Evolutionary conservation across 2,113 vertebrate species (phyloP), one percentile per base, ranked within the genome.

Genomic region (Notarius lentiginosus): DNA sequence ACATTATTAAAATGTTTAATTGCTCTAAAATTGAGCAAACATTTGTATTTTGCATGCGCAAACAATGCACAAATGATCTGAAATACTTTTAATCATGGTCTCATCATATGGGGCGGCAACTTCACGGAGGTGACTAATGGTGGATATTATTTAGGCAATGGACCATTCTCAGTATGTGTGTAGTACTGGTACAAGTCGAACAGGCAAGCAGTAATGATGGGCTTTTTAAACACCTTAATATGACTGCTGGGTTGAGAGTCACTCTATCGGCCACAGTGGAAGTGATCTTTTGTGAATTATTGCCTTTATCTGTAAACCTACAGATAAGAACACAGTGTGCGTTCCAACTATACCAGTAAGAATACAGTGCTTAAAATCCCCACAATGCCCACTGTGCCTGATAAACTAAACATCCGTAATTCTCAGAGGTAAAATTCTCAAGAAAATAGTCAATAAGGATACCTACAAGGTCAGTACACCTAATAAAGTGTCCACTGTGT

Each of bases 401-500:
- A 47, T 49, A 15, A n/a, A 76, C 4, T 53, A 77, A 15, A 15
- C 0, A 55, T 12, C 49, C 24, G 15, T 9, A 27, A 55, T 51
- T 77, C 20, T 76, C 20, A 51, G 49, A 51, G 47, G 0, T 51
- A 77, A 49, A 8, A 51, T 47, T 34, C 1, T 0, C 47, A 17
- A 72, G 17, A 72, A 47, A 72, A n/a, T 51, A 2, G 22, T 24
- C 22, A 77, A 55, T 17, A 55, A 77, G 14, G 5, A 6, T 55
- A 53, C 24, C 14, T 55, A 61, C 7, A 86, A 2, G 34, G 34
- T 63, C 20, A 5, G 34, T 63, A 7, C 11, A 65, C 58, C 20
- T 63, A 82, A 63, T 49, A 47, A 63, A 63, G 5, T 82, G 79
- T 22, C 34, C 20, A 82, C 30, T 82, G 58, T 82, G 34, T 82